phyloP scores from a whole-genome alignment of 2,888 invertebrate species.

The Hymenopus coronatus region DNA sequence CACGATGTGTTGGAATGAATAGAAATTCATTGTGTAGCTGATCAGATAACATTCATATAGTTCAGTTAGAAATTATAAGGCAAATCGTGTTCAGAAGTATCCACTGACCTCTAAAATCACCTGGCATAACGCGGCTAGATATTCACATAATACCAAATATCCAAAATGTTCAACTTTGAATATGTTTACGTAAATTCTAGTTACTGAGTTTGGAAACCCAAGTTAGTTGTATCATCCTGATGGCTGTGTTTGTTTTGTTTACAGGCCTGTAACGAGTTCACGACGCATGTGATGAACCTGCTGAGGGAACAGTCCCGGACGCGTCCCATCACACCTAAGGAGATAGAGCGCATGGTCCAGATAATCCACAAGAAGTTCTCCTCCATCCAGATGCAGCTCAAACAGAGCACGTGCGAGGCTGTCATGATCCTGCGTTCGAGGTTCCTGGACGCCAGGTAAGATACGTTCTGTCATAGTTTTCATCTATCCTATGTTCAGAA shows the following conservation, averaged over 20 bases:
- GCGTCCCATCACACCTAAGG: conserved; percentile 96
- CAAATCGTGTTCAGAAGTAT: no score
- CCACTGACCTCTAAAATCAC: no score
- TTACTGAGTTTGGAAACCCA: no score
- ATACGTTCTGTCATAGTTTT: not conserved
- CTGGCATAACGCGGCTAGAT: no score
- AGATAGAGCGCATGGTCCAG: conserved; percentile 98
- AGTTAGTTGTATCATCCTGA: not conserved
- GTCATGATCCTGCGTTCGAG: conserved; percentile 96
- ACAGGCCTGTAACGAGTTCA: conserved; percentile 98
- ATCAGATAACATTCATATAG: no score
- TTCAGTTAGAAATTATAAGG: no score
- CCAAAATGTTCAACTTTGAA: no score
- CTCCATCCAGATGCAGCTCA: conserved; percentile 96
- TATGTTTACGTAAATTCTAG: no score
- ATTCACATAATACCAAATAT: no score
- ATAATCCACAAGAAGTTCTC: conserved; percentile 98
- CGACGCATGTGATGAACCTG: conserved; percentile 99
- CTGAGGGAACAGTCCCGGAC: conserved; percentile 95
- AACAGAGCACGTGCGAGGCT: conserved; percentile 99
- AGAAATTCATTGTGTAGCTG: no score
- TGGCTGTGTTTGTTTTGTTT: conserved; percentile 25
- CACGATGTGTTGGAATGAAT: no score
- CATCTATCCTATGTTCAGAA: no score
- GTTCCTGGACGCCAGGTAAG: conserved; percentile 67